Base-by-base conservation (phyloP, 2,888 invertebrate species). In the Eudemis profundana region DNA sequence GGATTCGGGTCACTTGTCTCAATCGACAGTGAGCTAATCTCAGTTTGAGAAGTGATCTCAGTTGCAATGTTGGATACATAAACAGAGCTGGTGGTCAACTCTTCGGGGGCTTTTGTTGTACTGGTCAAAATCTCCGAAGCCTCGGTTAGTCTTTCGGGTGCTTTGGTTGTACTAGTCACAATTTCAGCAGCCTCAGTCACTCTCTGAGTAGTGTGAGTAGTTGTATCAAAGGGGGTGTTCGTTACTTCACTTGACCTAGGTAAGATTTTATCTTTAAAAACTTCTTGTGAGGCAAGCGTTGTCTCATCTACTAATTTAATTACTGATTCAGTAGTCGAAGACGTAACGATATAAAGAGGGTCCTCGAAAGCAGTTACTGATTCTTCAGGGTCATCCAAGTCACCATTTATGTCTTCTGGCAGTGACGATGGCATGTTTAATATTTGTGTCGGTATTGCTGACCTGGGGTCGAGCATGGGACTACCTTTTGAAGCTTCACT, bases 1-100 rank as follows among this genome's bases (percentile, higher is more conserved):
- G 91, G 90, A 57, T 90, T 90, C 71, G 87, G 91, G 62, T 90
- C 89, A 71, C 90, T 91, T 0, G 90, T 90, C 74, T 90, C 91
- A 23, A 91, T 84, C 0, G 90, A 87, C 27, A 91, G 74, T 4
- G 91, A 91, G 68, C 90, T 90, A 5, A 89, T 78, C 76, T 90
- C 90, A 3, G 89, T 88, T 70, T 86, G 85, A 15, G 85, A 82
- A 1, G 86, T 87, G n/a, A 89, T 80, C 77, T 90, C 91, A 23
- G 89, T 87, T 1, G 81, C 80, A 46, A 77, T 57, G 57, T 85
- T 83, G 3, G 87, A 83, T 71, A 85, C 86, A 14, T 77, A 76
- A 62, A 82, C 78, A 0, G 78, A 78, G 63, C 73, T 84, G 0
- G 83, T 82, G 1, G 80, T 79, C 67, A 78, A 78, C 66, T 85